A percentile compares a stretch with the other conserved stretches of the same genome.
These are phyloP conservation scores for Ariopsis seemanni DNA, from an alignment of 2,113 vertebrate species.

Conservation along the genomic window DNA sequence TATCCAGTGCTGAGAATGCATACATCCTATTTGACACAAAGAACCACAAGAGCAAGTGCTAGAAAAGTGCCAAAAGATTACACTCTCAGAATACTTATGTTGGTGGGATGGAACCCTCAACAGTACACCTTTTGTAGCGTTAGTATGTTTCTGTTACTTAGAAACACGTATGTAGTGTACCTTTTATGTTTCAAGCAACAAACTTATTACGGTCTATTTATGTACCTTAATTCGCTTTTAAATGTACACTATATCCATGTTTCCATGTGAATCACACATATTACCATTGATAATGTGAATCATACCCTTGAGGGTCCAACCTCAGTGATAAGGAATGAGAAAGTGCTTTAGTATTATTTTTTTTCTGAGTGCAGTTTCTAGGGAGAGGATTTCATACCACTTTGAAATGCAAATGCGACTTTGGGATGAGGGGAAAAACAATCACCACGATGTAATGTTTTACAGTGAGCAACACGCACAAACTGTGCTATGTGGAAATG, in stretches of 20 bases:
- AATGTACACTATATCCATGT: not conserved
- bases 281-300: not conserved
- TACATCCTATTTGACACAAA: slow-evolving; percentile 78
- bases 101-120: not conserved
- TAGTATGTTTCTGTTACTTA: not conserved
- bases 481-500: too few species aligned
- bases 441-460: too few species aligned
- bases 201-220: not conserved
- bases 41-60: not conserved
- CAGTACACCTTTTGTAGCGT: not conserved
- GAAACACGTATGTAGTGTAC: not conserved
- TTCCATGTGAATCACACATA: not conserved
- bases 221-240: not conserved
- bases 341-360: not conserved
- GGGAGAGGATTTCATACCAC: too few species aligned
- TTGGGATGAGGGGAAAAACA: too few species aligned
- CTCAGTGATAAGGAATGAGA: not conserved
- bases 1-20: slow-evolving; percentile 90
- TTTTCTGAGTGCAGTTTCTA: not conserved
- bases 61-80: not conserved
- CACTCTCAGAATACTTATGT: not conserved
- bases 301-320: not conserved
- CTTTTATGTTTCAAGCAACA: not conserved
- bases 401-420: too few species aligned
- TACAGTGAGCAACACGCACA: too few species aligned